A percentile compares a stretch with the other conserved stretches of the same genome.
Evolutionary conservation across 2,888 invertebrate genomes (phyloP).

Genomic region (Drosophila setosimentum): DNA sequence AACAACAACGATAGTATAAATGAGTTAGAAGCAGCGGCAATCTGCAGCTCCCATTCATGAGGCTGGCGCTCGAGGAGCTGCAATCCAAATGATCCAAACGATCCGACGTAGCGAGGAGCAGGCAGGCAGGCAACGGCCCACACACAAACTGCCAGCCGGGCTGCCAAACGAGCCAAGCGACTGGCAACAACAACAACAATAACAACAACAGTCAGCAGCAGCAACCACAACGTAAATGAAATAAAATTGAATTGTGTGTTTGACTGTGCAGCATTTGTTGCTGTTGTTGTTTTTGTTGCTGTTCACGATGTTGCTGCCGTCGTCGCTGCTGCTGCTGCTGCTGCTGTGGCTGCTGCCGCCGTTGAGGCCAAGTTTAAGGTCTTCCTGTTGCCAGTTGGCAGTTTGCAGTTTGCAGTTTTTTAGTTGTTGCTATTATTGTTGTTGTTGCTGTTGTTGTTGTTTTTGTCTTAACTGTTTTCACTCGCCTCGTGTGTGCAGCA

Average conservation of each 20-base stretch:
- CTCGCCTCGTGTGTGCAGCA: slow-evolving; percentile 67
- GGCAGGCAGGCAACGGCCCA: slow-evolving; percentile 57
- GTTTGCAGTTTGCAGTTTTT: slow-evolving; percentile 52
- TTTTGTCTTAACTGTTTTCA: slow-evolving; percentile 78
- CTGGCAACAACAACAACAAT: slow-evolving; percentile 38
- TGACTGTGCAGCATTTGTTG: slow-evolving; percentile 68
- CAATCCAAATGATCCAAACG: slow-evolving; percentile 61
- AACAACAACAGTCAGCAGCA: slow-evolving; percentile 25
- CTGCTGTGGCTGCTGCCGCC: slow-evolving; percentile 51
- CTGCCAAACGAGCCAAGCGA: slow-evolving; percentile 64
- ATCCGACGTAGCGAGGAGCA: slow-evolving; percentile 29
- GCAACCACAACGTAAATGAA: slow-evolving; percentile 70
- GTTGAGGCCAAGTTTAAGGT: slow-evolving; percentile 80
- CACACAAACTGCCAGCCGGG: slow-evolving; percentile 68
- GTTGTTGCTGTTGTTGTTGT: slow-evolving; percentile 44
- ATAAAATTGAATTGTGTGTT: slow-evolving; percentile 78
- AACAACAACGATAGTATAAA: slow-evolving; percentile 50
- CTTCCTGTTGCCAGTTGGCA: slow-evolving; percentile 77
- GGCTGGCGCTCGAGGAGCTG: slow-evolving; percentile 76
- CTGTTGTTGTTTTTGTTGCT: slow-evolving; percentile 47
- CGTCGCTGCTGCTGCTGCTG: slow-evolving; percentile 45
- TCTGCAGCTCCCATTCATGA: slow-evolving; percentile 72
- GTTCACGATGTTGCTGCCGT: slow-evolving; percentile 66
- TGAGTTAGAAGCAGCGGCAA: slow-evolving; percentile 74
- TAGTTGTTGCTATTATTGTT: slow-evolving; percentile 44